Conservation (phyloP, 2,888 invertebrate genomes). For the Nomada fabriciana region DNA sequence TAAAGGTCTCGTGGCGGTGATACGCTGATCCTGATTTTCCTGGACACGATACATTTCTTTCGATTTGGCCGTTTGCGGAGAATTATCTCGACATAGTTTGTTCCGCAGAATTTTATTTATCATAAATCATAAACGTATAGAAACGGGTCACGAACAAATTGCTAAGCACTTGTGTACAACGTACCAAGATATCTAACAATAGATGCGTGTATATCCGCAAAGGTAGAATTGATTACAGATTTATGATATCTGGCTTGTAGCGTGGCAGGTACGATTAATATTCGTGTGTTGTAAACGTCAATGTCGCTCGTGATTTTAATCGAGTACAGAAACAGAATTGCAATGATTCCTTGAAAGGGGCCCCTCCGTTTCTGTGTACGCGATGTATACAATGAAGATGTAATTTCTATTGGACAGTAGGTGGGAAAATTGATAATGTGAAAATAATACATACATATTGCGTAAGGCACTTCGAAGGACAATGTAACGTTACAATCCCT, state of each 20-base stretch:
- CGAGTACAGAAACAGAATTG: conserved; percentile 19
- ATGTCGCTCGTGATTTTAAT: conserved; percentile 25
- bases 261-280: conserved; percentile 14
- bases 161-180: not conserved
- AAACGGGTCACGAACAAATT: not conserved
- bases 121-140: too few relatives aligned
- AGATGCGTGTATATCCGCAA: not conserved
- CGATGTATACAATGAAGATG: not conserved
- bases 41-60: too few relatives aligned
- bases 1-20: not conserved
- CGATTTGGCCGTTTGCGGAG: too few relatives aligned
- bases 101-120: too few relatives aligned
- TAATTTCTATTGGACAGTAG: conserved; percentile 12
- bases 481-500: not conserved
- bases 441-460: conserved; percentile 19
- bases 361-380: not conserved
- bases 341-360: conserved; percentile 16
- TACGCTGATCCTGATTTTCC: not conserved
- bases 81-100: too few relatives aligned
- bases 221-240: not conserved
- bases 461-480: conserved; percentile 3
- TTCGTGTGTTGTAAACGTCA: conserved; percentile 3
- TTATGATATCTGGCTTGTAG: not conserved
- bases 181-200: conserved; percentile 8
- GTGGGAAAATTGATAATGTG: conserved; percentile 3